Evolutionary conservation across 2,888 invertebrate species (phyloP), one percentile per base, ranked within the genome.

Genomic region (Leucophenga montana): DNA sequence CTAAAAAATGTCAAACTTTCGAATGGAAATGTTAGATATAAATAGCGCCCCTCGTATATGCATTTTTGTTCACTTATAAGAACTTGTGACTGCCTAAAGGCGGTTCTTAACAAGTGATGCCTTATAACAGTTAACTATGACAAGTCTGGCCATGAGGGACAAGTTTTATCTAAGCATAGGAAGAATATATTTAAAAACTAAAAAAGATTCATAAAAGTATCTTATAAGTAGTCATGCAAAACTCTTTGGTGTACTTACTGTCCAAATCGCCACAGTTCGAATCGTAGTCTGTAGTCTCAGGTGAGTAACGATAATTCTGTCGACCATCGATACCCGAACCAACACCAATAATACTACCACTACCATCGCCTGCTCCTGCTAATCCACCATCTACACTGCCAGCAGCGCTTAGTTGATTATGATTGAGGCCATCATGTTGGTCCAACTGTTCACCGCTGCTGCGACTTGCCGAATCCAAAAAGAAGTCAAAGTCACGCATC

Each of bases 231-330:
- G 2, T 27, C 27, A 27, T 27, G 27, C 2, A 27, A 4, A 27
- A 27, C 27, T 27, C 27, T n/a, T n/a, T 3, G 27, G 16, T 1
- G 39, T 14, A 83, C 88, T 96, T 94, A 88, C 95, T 96, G 88
- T 95, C 95, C 80, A 95, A 91, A 87, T 95, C 95, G n/a, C 93
- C 93, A 85, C 93, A 93, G 87, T 95, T 95, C 75, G 95, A 95
- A 89, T 96, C 97, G 88, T 96, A 97, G 88, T 97, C 82, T 67
- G 97, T 97, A 0, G 95, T 95, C 90, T 97, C 97, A 6, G 97
- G 96, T 53, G 97, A 97, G 72, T 97, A 92, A 27, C 96, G 95
- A 89, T 96, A 96, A 87, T 95, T 95, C 72, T 83, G 82, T 3
- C 81, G 75, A 1, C 77, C 77, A 0, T 78, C 78, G 4, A 79